A percentile compares a stretch with the other conserved stretches of the same genome.
phyloP scores from a whole-genome alignment of 2,888 invertebrate species.

The Aleiodes testaceus region DNA sequence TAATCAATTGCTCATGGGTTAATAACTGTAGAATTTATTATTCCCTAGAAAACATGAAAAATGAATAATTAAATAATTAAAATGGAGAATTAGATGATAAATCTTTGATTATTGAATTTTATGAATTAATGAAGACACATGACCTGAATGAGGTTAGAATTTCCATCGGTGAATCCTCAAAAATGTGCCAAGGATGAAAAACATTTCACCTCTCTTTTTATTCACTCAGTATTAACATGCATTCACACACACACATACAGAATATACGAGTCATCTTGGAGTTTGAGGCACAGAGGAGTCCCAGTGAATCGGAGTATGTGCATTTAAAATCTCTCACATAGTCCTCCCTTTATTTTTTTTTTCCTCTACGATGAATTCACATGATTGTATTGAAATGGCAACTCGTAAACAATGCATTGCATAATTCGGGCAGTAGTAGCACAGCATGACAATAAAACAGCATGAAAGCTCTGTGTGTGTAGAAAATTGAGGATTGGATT shows the following conservation, averaged over 20 bases:
- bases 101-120: too few species aligned
- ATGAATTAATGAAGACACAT: too few species aligned
- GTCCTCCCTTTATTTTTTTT: constrained; percentile 2
- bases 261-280: neutral
- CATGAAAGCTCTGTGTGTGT: constrained; percentile 6
- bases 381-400: constrained; percentile 70
- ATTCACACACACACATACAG: neutral
- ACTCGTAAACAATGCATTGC: constrained; percentile 69
- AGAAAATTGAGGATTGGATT: constrained; percentile 1
- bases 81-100: too few species aligned
- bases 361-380: constrained; percentile 53
- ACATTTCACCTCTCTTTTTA: constrained; percentile 58
- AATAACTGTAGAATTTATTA: too few species aligned
- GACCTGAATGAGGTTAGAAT: too few species aligned
- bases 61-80: too few species aligned
- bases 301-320: constrained; percentile 40
- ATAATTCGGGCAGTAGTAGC: constrained; percentile 56
- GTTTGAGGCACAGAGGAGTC: constrained; percentile 47
- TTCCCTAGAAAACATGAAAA: too few species aligned
- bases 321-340: neutral
- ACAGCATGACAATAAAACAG: constrained; percentile 48
- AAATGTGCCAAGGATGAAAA: constrained; percentile 65
- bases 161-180: neutral
- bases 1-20: neutral
- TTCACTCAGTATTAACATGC: neutral